phyloP scores from a whole-genome alignment of 1,140 invertebrate genomes.

The Lepidostoma basale region DNA sequence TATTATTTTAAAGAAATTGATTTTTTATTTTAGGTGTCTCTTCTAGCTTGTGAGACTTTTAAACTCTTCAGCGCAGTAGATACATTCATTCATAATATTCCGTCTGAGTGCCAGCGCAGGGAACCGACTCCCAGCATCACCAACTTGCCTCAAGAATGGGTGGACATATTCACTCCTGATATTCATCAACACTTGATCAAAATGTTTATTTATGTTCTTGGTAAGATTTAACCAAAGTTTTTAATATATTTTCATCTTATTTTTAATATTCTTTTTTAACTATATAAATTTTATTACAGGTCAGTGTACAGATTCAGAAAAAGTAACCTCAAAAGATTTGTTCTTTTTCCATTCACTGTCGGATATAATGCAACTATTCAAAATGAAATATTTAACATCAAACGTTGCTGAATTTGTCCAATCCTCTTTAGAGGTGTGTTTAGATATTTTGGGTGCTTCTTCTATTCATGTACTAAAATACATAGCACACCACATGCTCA shows the following conservation, averaged over 20 bases:
- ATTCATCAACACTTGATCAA: slow-evolving; percentile 49
- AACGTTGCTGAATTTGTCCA: slow-evolving; percentile 15
- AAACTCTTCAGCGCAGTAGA: slow-evolving; percentile 36
- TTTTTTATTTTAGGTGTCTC: slow-evolving; percentile 36
- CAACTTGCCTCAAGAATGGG: slow-evolving; percentile 52
- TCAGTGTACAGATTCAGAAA: slow-evolving; percentile 18
- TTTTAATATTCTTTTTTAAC: not conserved
- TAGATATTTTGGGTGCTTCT: slow-evolving; percentile 31
- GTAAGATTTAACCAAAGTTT: slow-evolving; percentile 7
- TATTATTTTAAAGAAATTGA: not conserved
- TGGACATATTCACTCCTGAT: slow-evolving; percentile 50
- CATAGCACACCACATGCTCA: slow-evolving; percentile 30
- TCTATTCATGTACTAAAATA: slow-evolving; percentile 38
- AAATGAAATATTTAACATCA: slow-evolving; percentile 35
- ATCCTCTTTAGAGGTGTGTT: slow-evolving; percentile 24
- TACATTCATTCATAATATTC: slow-evolving; percentile 40
- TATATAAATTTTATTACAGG: slow-evolving; percentile 30
- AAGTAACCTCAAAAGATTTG: slow-evolving; percentile 18
- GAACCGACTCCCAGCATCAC: slow-evolving; percentile 36
- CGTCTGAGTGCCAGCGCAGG: slow-evolving; percentile 19
- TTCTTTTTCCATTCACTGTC: slow-evolving; percentile 28
- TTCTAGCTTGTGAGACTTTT: slow-evolving; percentile 34
- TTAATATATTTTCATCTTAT: not conserved
- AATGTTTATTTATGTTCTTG: slow-evolving; percentile 39
- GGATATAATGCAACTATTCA: slow-evolving; percentile 33